Percentiles rank a stretch among this genome's conserved stretches.
Conservation (phyloP, 2,113 vertebrate species). For the Phocoena sinus region DNA sequence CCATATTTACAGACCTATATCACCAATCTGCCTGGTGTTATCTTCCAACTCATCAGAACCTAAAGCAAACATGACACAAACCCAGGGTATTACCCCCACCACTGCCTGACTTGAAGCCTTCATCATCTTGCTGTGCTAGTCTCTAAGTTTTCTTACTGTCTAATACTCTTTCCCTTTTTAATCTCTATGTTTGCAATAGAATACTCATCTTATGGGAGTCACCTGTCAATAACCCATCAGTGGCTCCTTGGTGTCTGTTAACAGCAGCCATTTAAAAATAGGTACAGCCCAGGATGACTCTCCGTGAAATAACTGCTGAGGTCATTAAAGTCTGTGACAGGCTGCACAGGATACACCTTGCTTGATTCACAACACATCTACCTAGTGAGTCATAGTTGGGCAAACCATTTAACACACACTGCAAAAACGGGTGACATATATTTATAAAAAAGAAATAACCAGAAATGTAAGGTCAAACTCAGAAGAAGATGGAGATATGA, state of each 20-base stretch:
- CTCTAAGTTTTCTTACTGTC: neutral
- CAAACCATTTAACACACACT: neutral
- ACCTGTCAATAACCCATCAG: neutral
- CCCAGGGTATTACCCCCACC: too few species aligned
- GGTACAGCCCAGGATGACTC: neutral
- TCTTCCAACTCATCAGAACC: too few species aligned
- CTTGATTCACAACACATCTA: neutral
- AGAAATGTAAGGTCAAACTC: neutral
- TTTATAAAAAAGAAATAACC: neutral
- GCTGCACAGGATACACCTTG: too few species aligned
- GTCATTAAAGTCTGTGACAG: neutral
- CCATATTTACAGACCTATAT: neutral
- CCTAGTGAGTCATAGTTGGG: neutral
- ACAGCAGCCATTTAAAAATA: neutral
- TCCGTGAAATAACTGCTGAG: neutral
- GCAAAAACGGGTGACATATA: neutral
- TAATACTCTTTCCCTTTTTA: neutral
- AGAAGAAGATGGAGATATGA: neutral
- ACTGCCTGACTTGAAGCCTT: neutral
- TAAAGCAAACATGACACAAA: neutral
- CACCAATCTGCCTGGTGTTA: neutral
- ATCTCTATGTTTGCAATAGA: neutral
- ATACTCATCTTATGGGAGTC: neutral
- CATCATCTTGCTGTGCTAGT: too few species aligned
- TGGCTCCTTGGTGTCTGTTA: neutral